phyloP scores from a whole-genome alignment of 1,140 invertebrate species.

The Drosophila quadrilineata region DNA sequence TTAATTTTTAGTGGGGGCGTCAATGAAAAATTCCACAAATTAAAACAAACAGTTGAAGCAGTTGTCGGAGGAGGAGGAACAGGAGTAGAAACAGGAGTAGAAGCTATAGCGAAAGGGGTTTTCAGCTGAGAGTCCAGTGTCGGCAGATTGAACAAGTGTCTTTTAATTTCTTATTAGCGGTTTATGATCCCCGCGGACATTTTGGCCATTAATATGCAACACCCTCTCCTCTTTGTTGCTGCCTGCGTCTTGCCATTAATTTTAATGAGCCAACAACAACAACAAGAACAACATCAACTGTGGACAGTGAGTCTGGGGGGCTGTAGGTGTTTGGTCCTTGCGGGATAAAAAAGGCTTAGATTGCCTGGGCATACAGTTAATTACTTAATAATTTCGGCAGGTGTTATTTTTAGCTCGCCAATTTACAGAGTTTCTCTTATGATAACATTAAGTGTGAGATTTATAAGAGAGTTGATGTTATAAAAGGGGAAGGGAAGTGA shows the following conservation, averaged over 20 bases:
- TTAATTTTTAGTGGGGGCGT: constrained; percentile 63
- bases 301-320: neutral
- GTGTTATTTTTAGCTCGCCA: constrained; percentile 65
- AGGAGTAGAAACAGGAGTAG: neutral
- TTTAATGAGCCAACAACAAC: constrained; percentile 62
- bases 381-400: constrained; percentile 77
- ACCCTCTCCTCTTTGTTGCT: constrained; percentile 33
- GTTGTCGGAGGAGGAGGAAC: constrained; percentile 10
- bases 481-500: no score
- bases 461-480: no score
- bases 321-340: neutral
- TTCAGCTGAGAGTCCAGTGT: neutral
- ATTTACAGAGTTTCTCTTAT: constrained; percentile 37
- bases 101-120: neutral
- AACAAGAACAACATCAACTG: constrained; percentile 7
- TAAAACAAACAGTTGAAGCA: constrained; percentile 54
- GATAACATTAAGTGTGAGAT: constrained; percentile 23
- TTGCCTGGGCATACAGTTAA: constrained; percentile 52
- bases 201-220: constrained; percentile 69
- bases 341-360: constrained; percentile 37
- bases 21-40: constrained; percentile 61
- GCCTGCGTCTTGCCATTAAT: constrained; percentile 54
- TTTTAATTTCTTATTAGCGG: constrained; percentile 80
- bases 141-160: constrained; percentile 55
- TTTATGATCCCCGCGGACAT: constrained; percentile 74